These are phyloP conservation scores for Anastatus disparis DNA, from an alignment of 1,140 invertebrate genomes.

Conservation along the genomic window DNA sequence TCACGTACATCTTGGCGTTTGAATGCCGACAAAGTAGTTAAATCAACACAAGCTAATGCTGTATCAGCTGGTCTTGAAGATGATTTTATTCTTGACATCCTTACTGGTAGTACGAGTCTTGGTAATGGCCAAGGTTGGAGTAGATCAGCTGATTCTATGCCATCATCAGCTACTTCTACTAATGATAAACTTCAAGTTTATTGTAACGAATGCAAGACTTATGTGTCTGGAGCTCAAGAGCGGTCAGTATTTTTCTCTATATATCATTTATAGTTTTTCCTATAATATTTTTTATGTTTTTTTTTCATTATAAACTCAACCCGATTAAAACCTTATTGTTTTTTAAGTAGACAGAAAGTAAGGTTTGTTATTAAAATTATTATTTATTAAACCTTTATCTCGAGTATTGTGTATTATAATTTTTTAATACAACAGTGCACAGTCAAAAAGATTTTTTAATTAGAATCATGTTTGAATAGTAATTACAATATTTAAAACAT, in stretches of 20 bases:
- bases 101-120: constrained; percentile 51
- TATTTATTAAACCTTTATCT: too few relatives aligned
- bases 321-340: too few relatives aligned
- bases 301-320: not conserved
- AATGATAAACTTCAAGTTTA: constrained; percentile 58
- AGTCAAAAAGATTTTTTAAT: too few relatives aligned
- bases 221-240: constrained; percentile 52
- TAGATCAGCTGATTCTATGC: constrained; percentile 55
- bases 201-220: constrained; percentile 59
- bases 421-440: too few relatives aligned
- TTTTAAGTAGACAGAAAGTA: too few relatives aligned
- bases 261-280: constrained; percentile 21
- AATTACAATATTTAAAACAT: too few relatives aligned
- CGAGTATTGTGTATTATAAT: too few relatives aligned
- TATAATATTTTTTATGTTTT: not conserved
- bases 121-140: constrained; percentile 60
- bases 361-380: too few relatives aligned
- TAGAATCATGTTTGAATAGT: too few relatives aligned
- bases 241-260: constrained; percentile 54
- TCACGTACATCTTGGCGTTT: constrained; percentile 63
- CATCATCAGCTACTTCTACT: constrained; percentile 50
- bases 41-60: constrained; percentile 49
- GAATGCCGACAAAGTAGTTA: constrained; percentile 60
- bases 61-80: constrained; percentile 49
- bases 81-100: constrained; percentile 60